phyloP scores from a whole-genome alignment of 2,888 invertebrate species.

The Ectemnius continuus region DNA sequence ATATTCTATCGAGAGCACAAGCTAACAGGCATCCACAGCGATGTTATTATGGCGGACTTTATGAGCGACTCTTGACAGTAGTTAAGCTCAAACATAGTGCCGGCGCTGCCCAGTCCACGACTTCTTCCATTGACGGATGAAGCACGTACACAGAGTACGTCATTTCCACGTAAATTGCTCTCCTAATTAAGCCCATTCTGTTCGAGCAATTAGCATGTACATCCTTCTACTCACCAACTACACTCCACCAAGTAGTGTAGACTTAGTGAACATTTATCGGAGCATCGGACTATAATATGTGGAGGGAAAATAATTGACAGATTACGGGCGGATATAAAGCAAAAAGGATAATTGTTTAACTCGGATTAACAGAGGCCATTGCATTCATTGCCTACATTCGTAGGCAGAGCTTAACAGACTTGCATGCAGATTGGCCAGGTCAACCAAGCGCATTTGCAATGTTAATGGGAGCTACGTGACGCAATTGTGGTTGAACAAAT shows the following conservation, averaged over 20 bases:
- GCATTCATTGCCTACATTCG: slow-evolving; percentile 12
- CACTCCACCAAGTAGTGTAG: too few relatives aligned
- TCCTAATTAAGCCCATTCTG: slow-evolving; percentile 15
- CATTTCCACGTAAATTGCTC: slow-evolving; percentile 20
- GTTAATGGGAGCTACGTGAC: slow-evolving; percentile 8
- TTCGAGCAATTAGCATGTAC: slow-evolving; percentile 12
- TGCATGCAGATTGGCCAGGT: slow-evolving; percentile 23
- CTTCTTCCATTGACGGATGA: slow-evolving; percentile 27
- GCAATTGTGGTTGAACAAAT: too few relatives aligned
- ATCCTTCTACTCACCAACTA: not conserved
- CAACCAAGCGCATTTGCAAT: slow-evolving; percentile 3
- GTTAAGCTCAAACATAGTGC: slow-evolving; percentile 14
- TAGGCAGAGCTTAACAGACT: slow-evolving; percentile 18
- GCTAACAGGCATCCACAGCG: not conserved
- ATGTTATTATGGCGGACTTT: slow-evolving; percentile 25
- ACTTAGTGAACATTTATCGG: too few relatives aligned
- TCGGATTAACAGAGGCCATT: not conserved
- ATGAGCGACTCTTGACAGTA: slow-evolving; percentile 5
- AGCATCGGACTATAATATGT: too few relatives aligned
- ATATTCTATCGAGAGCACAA: slow-evolving; percentile 16
- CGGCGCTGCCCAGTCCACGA: not conserved
- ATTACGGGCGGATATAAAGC: too few relatives aligned
- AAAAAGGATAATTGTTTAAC: too few relatives aligned
- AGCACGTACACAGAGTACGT: slow-evolving; percentile 9
- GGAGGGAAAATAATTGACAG: too few relatives aligned